A percentile compares a stretch with the other conserved stretches of the same genome.
Conservation (phyloP, 2,113 vertebrate genomes). For the Menura novaehollandiae region DNA sequence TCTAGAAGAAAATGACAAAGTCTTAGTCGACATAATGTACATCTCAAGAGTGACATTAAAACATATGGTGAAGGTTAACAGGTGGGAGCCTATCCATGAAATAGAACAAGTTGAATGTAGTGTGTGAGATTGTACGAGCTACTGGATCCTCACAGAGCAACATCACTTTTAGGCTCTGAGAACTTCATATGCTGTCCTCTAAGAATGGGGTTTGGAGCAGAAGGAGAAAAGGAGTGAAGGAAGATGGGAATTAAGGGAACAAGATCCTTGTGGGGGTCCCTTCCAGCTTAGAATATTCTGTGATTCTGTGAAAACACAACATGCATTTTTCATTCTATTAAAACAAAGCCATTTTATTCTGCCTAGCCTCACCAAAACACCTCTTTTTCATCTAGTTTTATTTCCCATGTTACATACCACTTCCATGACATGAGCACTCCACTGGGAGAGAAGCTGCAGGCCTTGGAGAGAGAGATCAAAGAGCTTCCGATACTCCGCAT, state of each 20-base stretch:
- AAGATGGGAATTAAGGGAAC: neutral
- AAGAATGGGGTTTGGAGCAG: neutral
- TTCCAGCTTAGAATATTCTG: neutral
- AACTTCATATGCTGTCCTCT: neutral
- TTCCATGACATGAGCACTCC: slow-evolving; percentile 99
- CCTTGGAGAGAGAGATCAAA: slow-evolving; percentile 95
- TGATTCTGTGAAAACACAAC: neutral
- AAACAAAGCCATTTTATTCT: neutral
- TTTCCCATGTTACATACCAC: slow-evolving; percentile 79
- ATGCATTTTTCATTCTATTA: neutral
- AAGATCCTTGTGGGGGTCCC: neutral
- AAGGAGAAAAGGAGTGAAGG: neutral
- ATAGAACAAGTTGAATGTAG: neutral
- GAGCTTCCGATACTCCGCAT: slow-evolving; percentile 90
- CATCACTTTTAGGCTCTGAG: neutral
- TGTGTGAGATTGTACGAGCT: neutral
- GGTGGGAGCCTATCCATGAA: neutral
- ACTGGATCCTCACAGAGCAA: neutral
- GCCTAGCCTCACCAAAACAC: neutral
- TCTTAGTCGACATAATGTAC: neutral
- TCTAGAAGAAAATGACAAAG: neutral
- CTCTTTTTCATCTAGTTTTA: neutral
- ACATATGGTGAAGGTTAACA: neutral
- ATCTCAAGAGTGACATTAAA: neutral
- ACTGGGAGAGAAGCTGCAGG: slow-evolving; percentile 95